These are phyloP conservation scores for Odontocerum albicorne DNA, from an alignment of 2,888 invertebrate species.

Conservation along the genomic window DNA sequence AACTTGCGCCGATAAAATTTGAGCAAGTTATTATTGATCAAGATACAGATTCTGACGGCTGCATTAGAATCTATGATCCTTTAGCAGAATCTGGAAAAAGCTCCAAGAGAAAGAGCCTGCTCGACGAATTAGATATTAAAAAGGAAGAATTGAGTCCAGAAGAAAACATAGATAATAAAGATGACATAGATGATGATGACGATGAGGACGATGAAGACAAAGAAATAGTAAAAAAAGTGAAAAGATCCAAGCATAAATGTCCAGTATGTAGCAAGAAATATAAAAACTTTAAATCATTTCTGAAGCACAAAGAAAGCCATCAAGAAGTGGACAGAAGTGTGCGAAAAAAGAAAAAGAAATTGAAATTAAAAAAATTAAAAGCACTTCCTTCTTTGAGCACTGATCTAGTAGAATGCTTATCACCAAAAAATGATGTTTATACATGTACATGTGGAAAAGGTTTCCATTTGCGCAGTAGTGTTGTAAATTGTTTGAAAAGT, in stretches of 20 bases:
- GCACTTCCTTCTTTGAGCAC: not conserved
- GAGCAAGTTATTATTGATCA: conserved; percentile 9
- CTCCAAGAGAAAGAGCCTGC: not conserved
- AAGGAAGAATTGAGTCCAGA: not conserved
- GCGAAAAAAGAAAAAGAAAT: not conserved
- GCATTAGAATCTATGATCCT: conserved; percentile 6
- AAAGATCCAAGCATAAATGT: conserved; percentile 5
- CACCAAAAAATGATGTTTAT: conserved; percentile 10
- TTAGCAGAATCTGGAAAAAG: not conserved
- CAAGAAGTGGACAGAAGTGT: not conserved
- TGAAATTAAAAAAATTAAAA: not conserved
- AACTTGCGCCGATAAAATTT: not conserved
- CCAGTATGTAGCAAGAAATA: conserved; percentile 13
- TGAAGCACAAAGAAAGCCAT: conserved; percentile 6
- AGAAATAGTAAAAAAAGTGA: not conserved
- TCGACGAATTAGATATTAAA: conserved; percentile 3
- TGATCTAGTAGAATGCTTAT: conserved; percentile 8
- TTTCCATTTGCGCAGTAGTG: conserved; percentile 6
- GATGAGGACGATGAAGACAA: not conserved
- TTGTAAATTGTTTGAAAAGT: conserved; percentile 17
- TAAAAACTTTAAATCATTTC: conserved; percentile 6
- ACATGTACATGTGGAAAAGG: conserved; percentile 19
- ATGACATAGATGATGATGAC: conserved; percentile 5
- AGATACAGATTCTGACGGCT: not conserved
- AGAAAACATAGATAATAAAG: not conserved